These are phyloP conservation scores for Campylorhamphus procurvoides DNA, from an alignment of 2,113 vertebrate species.

Conservation along the genomic window DNA sequence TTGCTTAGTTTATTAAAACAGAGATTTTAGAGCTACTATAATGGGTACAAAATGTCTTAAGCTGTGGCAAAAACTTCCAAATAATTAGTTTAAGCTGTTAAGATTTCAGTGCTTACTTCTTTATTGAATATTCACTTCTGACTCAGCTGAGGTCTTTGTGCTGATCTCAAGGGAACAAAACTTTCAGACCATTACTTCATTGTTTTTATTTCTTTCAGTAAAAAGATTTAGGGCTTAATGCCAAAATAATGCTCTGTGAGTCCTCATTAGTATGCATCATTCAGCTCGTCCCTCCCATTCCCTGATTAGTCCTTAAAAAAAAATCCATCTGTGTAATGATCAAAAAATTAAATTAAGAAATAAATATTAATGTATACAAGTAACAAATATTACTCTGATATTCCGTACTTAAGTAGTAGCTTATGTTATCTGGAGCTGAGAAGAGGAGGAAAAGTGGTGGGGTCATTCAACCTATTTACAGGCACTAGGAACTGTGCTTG, in stretches of 20 bases:
- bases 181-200: not conserved
- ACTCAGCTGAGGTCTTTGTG: not conserved
- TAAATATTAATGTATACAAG: not conserved
- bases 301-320: not conserved
- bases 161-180: not conserved
- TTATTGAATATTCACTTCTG: not conserved
- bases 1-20: not conserved
- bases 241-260: not conserved
- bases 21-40: not conserved
- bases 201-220: not conserved
- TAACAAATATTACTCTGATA: not conserved
- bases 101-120: not conserved
- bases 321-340: not conserved
- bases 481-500: not conserved
- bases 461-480: not conserved
- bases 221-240: not conserved
- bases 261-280: not conserved
- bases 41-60: not conserved
- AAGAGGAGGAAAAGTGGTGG: not conserved
- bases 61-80: not conserved
- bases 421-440: not conserved
- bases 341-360: not conserved
- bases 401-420: not conserved
- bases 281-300: not conserved
- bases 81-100: constrained; percentile 4